Percentiles rank a stretch among this genome's conserved stretches.
phyloP scores from a whole-genome alignment of 2,888 invertebrate genomes.

The Listrodromus nycthemerus region DNA sequence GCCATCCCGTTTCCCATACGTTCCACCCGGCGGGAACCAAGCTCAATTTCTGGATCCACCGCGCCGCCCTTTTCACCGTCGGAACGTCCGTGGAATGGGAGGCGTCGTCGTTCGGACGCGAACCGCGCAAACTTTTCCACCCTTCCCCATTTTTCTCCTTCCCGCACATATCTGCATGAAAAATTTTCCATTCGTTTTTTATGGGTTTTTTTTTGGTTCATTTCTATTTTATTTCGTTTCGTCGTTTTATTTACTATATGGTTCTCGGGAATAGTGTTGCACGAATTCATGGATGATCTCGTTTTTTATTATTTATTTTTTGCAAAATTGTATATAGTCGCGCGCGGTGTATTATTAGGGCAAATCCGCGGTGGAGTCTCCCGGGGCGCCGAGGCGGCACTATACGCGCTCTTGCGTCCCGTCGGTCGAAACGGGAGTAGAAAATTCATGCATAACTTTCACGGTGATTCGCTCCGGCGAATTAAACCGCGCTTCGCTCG shows the following conservation, averaged over 20 bases:
- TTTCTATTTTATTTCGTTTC: background rate
- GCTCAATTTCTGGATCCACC: constrained; percentile 38
- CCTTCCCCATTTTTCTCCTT: constrained; percentile 40
- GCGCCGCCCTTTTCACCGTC: constrained; percentile 40
- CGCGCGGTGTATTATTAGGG: constrained; percentile 49
- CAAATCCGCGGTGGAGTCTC: constrained; percentile 67
- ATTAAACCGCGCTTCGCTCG: constrained; percentile 57
- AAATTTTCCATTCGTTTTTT: constrained; percentile 69
- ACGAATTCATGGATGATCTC: background rate
- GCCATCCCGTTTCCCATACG: constrained; percentile 36
- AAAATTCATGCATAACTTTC: constrained; percentile 78
- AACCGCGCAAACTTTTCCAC: constrained; percentile 50
- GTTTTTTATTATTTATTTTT: constrained; percentile 34
- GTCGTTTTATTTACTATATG: background rate
- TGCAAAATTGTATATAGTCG: constrained; percentile 17
- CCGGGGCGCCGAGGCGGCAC: constrained; percentile 36
- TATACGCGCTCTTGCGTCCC: constrained; percentile 1
- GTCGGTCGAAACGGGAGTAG: constrained; percentile 57
- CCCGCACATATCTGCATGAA: constrained; percentile 40
- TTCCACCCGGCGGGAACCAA: constrained; percentile 8
- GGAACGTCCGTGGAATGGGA: constrained; percentile 53
- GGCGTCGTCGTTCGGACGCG: constrained; percentile 17
- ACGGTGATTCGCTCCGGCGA: constrained; percentile 70
- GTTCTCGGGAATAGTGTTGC: background rate
- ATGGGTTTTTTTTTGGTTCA: background rate